Conservation (phyloP, 2,113 vertebrate species). For the Myotis davidii region DNA sequence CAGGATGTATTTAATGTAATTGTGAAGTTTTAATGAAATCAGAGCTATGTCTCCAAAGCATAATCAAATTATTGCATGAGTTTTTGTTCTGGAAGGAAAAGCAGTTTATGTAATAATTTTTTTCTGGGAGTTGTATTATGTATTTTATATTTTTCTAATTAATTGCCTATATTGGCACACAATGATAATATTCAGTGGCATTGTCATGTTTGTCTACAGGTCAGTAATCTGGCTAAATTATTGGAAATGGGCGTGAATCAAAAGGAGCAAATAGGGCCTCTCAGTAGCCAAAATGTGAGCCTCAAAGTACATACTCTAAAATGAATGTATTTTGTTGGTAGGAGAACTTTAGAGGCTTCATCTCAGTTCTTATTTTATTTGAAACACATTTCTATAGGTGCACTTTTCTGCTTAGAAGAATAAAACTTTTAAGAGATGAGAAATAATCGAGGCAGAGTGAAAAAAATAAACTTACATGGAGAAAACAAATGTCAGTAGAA, state of each 20-base stretch:
- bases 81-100: slow-evolving; percentile 42
- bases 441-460: background rate
- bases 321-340: background rate
- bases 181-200: background rate
- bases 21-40: background rate
- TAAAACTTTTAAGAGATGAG: background rate
- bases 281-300: background rate
- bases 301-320: background rate
- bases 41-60: background rate
- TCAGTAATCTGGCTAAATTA: background rate
- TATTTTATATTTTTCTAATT: slow-evolving; percentile 26
- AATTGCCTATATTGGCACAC: background rate
- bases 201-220: background rate
- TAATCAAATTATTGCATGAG: background rate
- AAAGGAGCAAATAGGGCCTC: background rate
- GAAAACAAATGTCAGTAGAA: background rate
- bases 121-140: background rate
- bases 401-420: slow-evolving; percentile 27
- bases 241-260: background rate
- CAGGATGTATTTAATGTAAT: slow-evolving; percentile 12
- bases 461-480: background rate
- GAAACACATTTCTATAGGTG: background rate
- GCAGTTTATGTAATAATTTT: background rate
- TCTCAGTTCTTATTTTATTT: background rate
- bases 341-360: background rate